Evolutionary conservation across 2,797 vertebrate species (phyloP).

Genomic region (Phoebastria nigripes): DNA sequence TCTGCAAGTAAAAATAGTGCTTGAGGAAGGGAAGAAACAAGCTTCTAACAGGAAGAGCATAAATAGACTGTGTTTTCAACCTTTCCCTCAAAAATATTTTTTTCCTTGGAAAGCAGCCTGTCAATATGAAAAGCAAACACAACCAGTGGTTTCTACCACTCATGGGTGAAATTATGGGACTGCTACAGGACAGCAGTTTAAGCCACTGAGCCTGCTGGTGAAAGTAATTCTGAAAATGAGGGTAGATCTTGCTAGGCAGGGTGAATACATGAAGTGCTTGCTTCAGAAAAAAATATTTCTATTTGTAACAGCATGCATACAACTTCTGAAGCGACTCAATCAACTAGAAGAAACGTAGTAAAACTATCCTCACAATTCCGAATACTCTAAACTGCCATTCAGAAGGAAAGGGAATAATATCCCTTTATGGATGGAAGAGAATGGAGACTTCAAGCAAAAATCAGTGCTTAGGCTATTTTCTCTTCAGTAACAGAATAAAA

Average conservation of each 20-base stretch:
- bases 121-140: not conserved
- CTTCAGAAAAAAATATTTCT: not conserved
- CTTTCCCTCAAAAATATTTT: not conserved
- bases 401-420: not conserved
- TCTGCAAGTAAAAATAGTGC: not conserved
- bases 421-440: not conserved
- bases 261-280: not conserved
- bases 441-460: not conserved
- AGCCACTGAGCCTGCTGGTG: not conserved
- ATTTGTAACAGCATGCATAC: not conserved
- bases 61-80: not conserved
- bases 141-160: not conserved
- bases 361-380: not conserved
- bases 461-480: not conserved
- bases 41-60: not conserved
- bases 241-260: not conserved
- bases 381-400: not conserved
- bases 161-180: not conserved
- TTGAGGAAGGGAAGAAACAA: not conserved
- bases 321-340: not conserved
- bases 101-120: not conserved
- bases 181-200: not conserved
- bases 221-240: conserved; percentile 20
- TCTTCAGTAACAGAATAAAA: not conserved
- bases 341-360: not conserved